Evolutionary conservation across 2,888 invertebrate genomes (phyloP), one percentile per base, ranked within the genome.

Genomic region (Cyclophora punctaria): DNA sequence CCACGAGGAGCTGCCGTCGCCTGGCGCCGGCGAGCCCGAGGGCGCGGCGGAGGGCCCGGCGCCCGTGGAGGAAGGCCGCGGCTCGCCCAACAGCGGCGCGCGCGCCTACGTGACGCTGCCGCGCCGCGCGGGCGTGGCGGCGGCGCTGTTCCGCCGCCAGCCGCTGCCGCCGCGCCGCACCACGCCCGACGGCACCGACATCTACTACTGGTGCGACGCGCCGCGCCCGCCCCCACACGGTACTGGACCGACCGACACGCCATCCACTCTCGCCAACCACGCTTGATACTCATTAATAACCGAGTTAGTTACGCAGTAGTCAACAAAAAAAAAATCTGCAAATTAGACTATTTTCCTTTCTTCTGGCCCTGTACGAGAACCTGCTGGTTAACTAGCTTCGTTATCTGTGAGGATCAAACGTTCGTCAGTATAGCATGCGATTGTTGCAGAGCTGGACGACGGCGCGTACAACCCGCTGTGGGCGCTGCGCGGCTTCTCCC

Each of bases 401-500:
- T 20, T 20, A 20, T 20, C 20, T 20, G 20, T 20, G 20, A 20
- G 20, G 20, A 20, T 1, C 20, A 20, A 20, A 20, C 20, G 20
- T 20, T 20, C 20, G 20, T 20, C 20, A 2, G 20, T 4, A 2
- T 7, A 5, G 4, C 34, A 4, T 5, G 7, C 3, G 5, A 41
- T n/a, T 33, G 45, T 41, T 42, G 37, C 90, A 98, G 98, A 98
- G 86, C 86, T 98, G 72, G 97, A 97, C 85, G 97, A 97, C 84
- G 96, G 97, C 57, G 95, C 95, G 49, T 96, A 96, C 81, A 97
- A 96, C 88, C 96, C 96, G 48, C 86, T 97, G 66, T 98, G 98
- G 98, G 96, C 96, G 48, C 95, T 96, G 93, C 91, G 95, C 65
- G 98, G 98, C 48, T 98, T 98, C 88, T 96, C 98, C 46, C 98